Conservation (phyloP, 2,113 vertebrate genomes). For the Dinomys branickii region DNA sequence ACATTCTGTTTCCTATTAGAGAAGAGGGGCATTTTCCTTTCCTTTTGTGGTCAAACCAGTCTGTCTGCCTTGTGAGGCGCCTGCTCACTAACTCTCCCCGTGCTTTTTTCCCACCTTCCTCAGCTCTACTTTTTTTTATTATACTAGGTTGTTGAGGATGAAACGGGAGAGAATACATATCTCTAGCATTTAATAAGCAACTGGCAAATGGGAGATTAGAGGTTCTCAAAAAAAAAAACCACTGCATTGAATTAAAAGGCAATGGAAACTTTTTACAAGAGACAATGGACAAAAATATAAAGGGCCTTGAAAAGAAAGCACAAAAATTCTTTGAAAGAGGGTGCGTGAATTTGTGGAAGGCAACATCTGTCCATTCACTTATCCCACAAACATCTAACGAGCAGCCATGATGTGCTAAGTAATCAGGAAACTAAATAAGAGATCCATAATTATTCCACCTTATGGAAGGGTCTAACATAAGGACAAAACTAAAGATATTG, state of each 20-base stretch:
- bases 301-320: not conserved
- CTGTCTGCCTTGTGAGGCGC: not conserved
- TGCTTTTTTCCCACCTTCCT: not conserved
- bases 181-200: not conserved
- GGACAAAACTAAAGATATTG: conserved; percentile 15
- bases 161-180: not conserved
- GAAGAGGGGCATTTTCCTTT: not conserved
- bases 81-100: not conserved
- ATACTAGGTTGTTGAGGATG: not conserved
- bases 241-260: not conserved
- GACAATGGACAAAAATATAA: not conserved
- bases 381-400: not conserved
- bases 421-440: not conserved
- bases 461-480: not conserved
- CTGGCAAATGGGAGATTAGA: not conserved
- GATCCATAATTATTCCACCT: not conserved
- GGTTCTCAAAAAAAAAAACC: not conserved
- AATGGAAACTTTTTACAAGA: not conserved
- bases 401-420: not conserved
- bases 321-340: not conserved
- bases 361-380: not conserved
- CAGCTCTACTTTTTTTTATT: not conserved
- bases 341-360: not conserved
- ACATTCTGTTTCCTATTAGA: not conserved
- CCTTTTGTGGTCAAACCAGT: not conserved